phyloP scores from a whole-genome alignment of 2,888 invertebrate species.

The Venusia cambrica region DNA sequence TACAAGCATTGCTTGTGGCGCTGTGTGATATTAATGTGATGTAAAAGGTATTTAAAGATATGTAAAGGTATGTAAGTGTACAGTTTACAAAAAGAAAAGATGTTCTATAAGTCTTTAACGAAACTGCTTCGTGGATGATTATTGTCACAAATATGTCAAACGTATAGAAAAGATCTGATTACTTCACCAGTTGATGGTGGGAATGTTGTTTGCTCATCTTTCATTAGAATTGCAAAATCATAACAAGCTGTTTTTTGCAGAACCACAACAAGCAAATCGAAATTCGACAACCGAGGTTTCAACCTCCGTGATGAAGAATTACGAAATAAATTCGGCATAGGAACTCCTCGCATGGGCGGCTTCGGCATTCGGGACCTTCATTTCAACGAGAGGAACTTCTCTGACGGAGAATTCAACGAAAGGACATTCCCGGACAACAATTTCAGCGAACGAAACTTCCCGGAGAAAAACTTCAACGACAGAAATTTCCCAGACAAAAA shows the following conservation, averaged over 20 bases:
- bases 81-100: too few species aligned
- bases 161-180: too few species aligned
- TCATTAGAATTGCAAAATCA: too few species aligned
- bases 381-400: conserved; percentile 67
- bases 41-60: too few species aligned
- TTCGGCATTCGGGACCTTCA: conserved; percentile 73
- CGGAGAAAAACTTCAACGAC: conserved; percentile 50
- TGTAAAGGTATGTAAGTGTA: too few species aligned
- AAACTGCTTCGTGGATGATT: too few species aligned
- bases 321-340: conserved; percentile 68
- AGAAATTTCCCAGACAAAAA: conserved; percentile 54
- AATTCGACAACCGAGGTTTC: conserved; percentile 69
- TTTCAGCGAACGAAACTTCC: conserved; percentile 58
- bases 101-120: too few species aligned
- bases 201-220: too few species aligned
- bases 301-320: conserved; percentile 69
- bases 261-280: conserved; percentile 55
- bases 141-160: too few species aligned
- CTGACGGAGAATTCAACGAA: conserved; percentile 69
- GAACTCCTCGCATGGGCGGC: conserved; percentile 72
- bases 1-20: too few species aligned
- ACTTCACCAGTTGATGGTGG: too few species aligned
- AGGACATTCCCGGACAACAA: conserved; percentile 60
- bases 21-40: too few species aligned
- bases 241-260: conserved; percentile 43